Conservation (phyloP, 2,113 vertebrate species). For the Dermatemys mawii region DNA sequence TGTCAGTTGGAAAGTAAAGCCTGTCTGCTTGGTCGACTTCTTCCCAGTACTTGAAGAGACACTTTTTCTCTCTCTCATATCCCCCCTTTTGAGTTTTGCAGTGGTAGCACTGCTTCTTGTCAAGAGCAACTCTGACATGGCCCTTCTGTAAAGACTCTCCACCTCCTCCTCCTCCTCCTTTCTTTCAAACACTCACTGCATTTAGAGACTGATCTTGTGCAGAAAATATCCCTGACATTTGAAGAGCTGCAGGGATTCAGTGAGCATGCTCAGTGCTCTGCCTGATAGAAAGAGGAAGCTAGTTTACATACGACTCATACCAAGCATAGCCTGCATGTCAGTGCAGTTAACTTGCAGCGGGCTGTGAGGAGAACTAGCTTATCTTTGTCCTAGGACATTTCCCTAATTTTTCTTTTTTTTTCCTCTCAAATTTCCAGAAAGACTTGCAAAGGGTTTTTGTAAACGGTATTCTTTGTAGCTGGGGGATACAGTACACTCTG, state of each 20-base stretch:
- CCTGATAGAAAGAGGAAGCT: conserved; percentile 74
- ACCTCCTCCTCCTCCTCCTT: not conserved
- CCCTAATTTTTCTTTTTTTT: not conserved
- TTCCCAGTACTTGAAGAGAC: not conserved
- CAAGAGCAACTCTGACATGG: conserved; percentile 38
- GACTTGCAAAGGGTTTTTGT: not conserved
- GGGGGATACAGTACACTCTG: not conserved
- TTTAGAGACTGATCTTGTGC: conserved; percentile 79
- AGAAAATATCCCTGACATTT: conserved; percentile 83
- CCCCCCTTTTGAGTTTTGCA: not conserved
- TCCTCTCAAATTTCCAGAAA: not conserved
- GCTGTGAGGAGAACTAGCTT: conserved; percentile 87
- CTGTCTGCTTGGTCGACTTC: not conserved
- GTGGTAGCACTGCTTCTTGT: conserved; percentile 59
- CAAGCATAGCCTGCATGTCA: conserved; percentile 89
- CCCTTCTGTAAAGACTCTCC: conserved; percentile 18
- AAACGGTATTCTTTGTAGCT: not conserved
- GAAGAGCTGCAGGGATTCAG: conserved; percentile 80
- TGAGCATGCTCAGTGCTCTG: conserved; percentile 70
- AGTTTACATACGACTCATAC: conserved; percentile 81
- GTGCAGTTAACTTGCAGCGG: conserved; percentile 91
- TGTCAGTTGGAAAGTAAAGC: not conserved
- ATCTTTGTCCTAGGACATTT: conserved; percentile 75
- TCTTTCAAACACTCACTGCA: conserved; percentile 48
- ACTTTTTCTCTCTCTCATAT: not conserved